Percentiles rank a stretch among this genome's conserved stretches.
phyloP scores from a whole-genome alignment of 2,797 vertebrate species.

The Meriones psammophilus region DNA sequence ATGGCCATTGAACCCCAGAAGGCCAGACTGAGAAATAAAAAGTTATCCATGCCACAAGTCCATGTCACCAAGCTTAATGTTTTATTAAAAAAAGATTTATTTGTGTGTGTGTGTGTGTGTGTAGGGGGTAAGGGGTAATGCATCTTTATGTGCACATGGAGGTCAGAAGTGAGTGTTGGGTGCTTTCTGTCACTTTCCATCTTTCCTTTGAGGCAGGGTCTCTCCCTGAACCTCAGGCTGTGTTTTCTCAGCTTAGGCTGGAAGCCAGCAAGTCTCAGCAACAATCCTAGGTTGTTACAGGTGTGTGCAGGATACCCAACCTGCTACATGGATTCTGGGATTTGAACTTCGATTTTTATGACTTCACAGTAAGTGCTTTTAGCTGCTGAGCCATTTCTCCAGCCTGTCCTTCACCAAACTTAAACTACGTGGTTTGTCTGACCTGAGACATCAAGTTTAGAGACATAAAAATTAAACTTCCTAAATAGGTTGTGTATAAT shows the following conservation, averaged over 20 bases:
- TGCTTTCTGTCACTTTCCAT: neutral
- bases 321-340: neutral
- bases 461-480: neutral
- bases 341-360: neutral
- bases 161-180: neutral
- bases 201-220: neutral
- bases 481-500: neutral
- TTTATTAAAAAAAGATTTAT: neutral
- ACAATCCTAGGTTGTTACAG: neutral
- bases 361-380: neutral
- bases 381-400: neutral
- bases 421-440: neutral
- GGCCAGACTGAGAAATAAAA: neutral
- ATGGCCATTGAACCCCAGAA: neutral
- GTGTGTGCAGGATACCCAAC: neutral
- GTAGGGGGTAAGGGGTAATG: no score
- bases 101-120: neutral
- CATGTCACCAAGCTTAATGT: neutral
- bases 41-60: neutral
- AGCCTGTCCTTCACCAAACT: neutral
- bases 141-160: neutral
- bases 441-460: neutral
- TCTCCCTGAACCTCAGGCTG: neutral
- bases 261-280: neutral
- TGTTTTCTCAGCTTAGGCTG: neutral